phyloP scores from a whole-genome alignment of 1,140 invertebrate genomes.

The Propsilocerus akamusi region DNA sequence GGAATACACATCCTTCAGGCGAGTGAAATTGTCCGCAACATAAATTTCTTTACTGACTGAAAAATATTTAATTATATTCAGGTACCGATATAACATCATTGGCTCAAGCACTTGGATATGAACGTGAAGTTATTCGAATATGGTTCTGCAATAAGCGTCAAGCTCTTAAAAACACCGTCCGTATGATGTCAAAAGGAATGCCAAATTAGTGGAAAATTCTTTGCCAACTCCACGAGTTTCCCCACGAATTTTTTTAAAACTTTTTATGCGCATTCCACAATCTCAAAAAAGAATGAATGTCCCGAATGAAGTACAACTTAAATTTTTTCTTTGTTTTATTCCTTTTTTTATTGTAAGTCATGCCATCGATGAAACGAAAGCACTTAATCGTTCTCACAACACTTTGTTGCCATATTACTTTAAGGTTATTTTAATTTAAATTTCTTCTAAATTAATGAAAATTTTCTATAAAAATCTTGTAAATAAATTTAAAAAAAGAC shows the following conservation, averaged over 20 bases:
- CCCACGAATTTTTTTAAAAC: neutral
- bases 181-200: slow-evolving; percentile 76
- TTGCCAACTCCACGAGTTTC: neutral
- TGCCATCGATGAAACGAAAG: neutral
- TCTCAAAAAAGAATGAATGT: neutral
- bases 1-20: slow-evolving; percentile 97
- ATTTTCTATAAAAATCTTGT: neutral
- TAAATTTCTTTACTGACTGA: slow-evolving; percentile 2
- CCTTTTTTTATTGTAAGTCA: neutral
- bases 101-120: slow-evolving; percentile 87
- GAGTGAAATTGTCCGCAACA: slow-evolving; percentile 15
- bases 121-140: slow-evolving; percentile 93
- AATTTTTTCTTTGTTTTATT: neutral
- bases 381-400: neutral
- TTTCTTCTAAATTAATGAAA: neutral
- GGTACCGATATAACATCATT: slow-evolving; percentile 92
- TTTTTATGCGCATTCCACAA: neutral
- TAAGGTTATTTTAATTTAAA: neutral
- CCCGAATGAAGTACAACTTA: neutral
- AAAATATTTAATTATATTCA: slow-evolving; percentile 25
- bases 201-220: neutral
- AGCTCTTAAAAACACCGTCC: slow-evolving; percentile 85
- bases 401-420: neutral
- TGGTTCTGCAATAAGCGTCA: slow-evolving; percentile 99
- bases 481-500: no score